phyloP scores from a whole-genome alignment of 2,113 vertebrate species.

The Camelus bactrianus region DNA sequence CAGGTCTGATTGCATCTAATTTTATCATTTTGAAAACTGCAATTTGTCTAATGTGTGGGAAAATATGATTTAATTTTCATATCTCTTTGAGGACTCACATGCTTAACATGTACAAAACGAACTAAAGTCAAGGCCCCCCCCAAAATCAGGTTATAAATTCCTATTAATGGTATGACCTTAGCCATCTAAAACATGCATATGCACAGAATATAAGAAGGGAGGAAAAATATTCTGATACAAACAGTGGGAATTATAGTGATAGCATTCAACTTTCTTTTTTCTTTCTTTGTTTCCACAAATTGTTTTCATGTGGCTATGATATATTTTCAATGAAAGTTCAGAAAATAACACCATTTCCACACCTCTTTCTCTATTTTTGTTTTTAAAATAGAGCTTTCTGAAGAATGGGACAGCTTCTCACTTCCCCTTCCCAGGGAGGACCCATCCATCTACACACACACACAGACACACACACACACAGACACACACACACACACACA shows the following conservation, averaged over 20 bases:
- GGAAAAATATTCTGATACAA: background rate
- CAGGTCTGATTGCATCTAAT: background rate
- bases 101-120: background rate
- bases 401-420: background rate
- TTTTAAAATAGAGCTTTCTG: background rate
- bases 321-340: background rate
- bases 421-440: background rate
- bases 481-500: background rate
- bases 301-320: background rate
- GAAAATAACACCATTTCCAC: background rate
- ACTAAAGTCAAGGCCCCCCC: background rate
- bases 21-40: background rate
- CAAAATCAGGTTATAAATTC: too few relatives aligned
- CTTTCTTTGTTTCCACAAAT: background rate
- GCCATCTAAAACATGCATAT: background rate
- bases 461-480: too few relatives aligned
- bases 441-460: background rate
- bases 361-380: background rate
- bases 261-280: background rate
- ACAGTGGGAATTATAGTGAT: background rate
- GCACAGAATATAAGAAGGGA: background rate
- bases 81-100: background rate
- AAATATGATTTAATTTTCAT: background rate
- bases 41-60: background rate
- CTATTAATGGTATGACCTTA: background rate